Conservation (phyloP, 2,113 vertebrate genomes). For the Bagarius yarrelli region DNA sequence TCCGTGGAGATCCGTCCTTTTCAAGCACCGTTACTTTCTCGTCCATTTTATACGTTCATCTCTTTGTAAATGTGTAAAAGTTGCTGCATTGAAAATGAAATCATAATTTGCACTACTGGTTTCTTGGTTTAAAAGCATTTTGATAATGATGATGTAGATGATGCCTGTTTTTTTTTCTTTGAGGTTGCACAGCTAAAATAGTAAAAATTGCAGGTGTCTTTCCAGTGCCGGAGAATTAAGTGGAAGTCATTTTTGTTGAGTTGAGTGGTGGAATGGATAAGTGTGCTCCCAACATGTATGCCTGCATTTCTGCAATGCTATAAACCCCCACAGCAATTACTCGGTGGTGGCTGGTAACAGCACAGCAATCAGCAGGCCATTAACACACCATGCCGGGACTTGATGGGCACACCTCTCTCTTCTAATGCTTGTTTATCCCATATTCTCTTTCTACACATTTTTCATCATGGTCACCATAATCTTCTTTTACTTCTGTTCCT, state of each 20-base stretch:
- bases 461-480: neutral
- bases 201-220: slow-evolving; percentile 1
- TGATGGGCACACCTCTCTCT: slow-evolving; percentile 42
- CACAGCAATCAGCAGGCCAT: slow-evolving; percentile 73
- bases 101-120: neutral
- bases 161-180: neutral
- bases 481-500: neutral
- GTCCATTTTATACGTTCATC: neutral
- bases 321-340: slow-evolving; percentile 68
- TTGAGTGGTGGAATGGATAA: slow-evolving; percentile 50
- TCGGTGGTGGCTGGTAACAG: slow-evolving; percentile 68
- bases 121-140: neutral
- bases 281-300: slow-evolving; percentile 47
- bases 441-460: neutral
- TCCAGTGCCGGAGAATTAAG: slow-evolving; percentile 6
- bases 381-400: slow-evolving; percentile 63
- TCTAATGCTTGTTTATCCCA: slow-evolving; percentile 17
- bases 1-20: neutral
- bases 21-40: neutral
- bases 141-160: neutral
- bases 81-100: neutral
- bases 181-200: neutral
- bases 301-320: slow-evolving; percentile 68
- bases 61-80: slow-evolving; percentile 2
- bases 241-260: slow-evolving; percentile 30